Percentiles rank a stretch among this genome's conserved stretches.
Conservation (phyloP, 2,113 vertebrate species). For the Toxotes jaculatrix region DNA sequence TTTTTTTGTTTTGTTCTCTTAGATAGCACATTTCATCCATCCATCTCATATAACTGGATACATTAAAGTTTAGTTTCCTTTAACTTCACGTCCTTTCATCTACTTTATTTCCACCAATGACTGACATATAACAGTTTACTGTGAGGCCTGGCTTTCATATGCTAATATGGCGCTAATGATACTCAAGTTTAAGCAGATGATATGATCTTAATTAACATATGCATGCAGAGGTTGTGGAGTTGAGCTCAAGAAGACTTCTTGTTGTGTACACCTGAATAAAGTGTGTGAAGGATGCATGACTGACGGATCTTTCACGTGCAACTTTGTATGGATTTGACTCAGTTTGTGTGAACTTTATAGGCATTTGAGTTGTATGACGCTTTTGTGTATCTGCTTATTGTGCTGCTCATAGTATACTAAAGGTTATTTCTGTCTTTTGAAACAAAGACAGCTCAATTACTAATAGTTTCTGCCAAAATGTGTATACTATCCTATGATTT, state of each 20-base stretch:
- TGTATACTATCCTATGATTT: background rate
- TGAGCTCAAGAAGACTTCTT: constrained; percentile 18
- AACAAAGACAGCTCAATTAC: background rate
- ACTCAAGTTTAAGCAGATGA: background rate
- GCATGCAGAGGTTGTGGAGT: constrained; percentile 38
- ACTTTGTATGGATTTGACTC: constrained; percentile 6
- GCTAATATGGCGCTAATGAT: constrained; percentile 34
- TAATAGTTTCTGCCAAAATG: background rate
- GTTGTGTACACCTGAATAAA: background rate
- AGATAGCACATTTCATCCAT: constrained; percentile 46
- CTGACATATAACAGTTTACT: constrained; percentile 32
- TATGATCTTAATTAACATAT: constrained; percentile 22
- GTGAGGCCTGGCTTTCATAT: constrained; percentile 22
- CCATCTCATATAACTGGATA: constrained; percentile 45
- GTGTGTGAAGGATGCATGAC: constrained; percentile 40
- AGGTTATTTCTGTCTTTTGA: constrained; percentile 5
- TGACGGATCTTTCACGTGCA: background rate
- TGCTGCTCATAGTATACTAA: background rate
- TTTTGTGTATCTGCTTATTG: background rate
- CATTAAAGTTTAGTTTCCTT: constrained; percentile 42
- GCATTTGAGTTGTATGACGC: constrained; percentile 1
- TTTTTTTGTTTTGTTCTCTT: constrained; percentile 36
- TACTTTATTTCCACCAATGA: constrained; percentile 45
- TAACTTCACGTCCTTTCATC: constrained; percentile 43
- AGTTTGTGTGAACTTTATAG: constrained; percentile 16